Conservation (phyloP, 2,113 vertebrate genomes). For the Procavia capensis region DNA sequence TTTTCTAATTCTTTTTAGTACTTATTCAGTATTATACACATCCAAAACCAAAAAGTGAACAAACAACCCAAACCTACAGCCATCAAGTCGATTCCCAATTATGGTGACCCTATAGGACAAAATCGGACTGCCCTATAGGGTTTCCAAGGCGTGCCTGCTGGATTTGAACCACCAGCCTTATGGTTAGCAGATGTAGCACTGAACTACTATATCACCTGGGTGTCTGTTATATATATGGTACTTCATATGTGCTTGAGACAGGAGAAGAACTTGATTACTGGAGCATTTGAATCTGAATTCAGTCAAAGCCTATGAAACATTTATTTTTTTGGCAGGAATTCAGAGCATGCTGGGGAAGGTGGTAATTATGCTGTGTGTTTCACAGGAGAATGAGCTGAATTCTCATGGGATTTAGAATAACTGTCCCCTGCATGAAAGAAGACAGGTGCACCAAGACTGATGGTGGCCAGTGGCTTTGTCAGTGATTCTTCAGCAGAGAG, state of each 20-base stretch:
- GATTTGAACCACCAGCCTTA: too few species aligned
- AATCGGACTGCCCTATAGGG: too few species aligned
- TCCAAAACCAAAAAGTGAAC: too few species aligned
- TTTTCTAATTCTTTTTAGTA: conserved; percentile 19
- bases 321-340: conserved; percentile 28
- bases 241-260: background rate
- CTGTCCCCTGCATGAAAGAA: background rate
- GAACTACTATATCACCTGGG: too few species aligned
- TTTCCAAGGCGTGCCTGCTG: too few species aligned
- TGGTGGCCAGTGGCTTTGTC: background rate
- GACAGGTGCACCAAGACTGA: background rate
- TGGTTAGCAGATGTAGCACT: too few species aligned
- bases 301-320: background rate
- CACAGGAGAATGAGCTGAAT: background rate
- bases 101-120: too few species aligned
- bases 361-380: background rate
- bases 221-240: too few species aligned
- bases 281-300: background rate
- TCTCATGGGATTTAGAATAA: conserved; percentile 7
- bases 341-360: background rate
- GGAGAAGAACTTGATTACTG: background rate
- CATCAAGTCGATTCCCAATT: too few species aligned
- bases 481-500: background rate
- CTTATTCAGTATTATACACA: background rate
- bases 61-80: too few species aligned